Conservation (phyloP, 1,140 invertebrate species). For the Drosophila albomicans region DNA sequence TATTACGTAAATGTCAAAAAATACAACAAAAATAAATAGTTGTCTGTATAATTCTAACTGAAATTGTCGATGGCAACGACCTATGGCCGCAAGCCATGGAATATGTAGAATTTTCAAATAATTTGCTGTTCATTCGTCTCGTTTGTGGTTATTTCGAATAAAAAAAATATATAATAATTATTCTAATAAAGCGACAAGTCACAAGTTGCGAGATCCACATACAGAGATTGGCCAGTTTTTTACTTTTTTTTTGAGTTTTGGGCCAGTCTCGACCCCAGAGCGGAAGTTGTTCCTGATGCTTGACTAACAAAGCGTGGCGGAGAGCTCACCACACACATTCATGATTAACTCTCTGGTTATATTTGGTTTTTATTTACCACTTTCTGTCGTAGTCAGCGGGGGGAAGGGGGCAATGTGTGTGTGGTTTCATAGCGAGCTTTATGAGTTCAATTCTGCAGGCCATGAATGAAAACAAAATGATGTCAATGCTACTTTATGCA, state of each 20-base stretch:
- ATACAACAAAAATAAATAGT: not conserved
- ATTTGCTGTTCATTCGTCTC: not conserved
- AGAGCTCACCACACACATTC: slow-evolving; percentile 68
- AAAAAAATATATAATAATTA: slow-evolving; percentile 55
- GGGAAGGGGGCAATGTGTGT: slow-evolving; percentile 9
- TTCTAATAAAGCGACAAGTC: slow-evolving; percentile 77
- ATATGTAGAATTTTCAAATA: slow-evolving; percentile 50
- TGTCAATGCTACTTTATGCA: slow-evolving; percentile 79
- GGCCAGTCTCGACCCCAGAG: slow-evolving; percentile 46
- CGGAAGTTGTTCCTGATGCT: slow-evolving; percentile 85
- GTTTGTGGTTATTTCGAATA: slow-evolving; percentile 33
- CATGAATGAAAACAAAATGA: slow-evolving; percentile 68
- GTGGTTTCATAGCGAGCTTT: slow-evolving; percentile 53
- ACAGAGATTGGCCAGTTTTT: not conserved
- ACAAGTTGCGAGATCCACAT: slow-evolving; percentile 27
- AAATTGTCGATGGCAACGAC: slow-evolving; percentile 61
- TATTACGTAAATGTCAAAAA: slow-evolving; percentile 33
- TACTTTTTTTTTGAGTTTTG: slow-evolving; percentile 23
- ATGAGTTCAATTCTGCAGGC: slow-evolving; percentile 58
- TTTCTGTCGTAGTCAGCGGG: not conserved
- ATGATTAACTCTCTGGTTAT: slow-evolving; percentile 67
- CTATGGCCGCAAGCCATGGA: slow-evolving; percentile 24
- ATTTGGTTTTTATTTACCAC: not conserved
- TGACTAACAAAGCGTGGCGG: slow-evolving; percentile 84
- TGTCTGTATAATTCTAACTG: slow-evolving; percentile 10